These are phyloP conservation scores for Harpagoxenus sublaevis DNA, from an alignment of 2,888 invertebrate genomes.

Conservation along the genomic window DNA sequence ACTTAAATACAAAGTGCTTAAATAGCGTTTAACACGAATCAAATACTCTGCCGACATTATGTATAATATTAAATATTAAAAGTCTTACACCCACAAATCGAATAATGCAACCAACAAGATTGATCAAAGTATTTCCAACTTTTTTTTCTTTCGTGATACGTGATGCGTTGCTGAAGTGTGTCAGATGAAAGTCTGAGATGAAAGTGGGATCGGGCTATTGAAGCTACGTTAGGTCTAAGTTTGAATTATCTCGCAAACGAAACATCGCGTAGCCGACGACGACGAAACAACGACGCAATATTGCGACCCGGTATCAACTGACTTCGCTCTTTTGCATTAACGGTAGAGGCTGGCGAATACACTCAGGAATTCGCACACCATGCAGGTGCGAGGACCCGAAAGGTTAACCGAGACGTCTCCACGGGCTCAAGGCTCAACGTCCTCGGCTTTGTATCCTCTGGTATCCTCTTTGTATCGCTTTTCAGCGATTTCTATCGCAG, in stretches of 20 bases:
- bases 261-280: background rate
- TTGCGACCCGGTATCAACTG: conserved; percentile 33
- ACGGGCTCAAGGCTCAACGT: conserved; percentile 21
- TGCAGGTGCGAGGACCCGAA: conserved; percentile 40
- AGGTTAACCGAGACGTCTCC: conserved; percentile 35
- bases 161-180: conserved; percentile 27
- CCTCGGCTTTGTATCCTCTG: background rate
- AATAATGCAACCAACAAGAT: background rate
- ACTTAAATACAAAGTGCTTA: background rate
- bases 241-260: conserved; percentile 29
- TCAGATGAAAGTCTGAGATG: conserved; percentile 54
- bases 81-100: background rate
- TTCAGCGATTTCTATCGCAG: conserved; percentile 22
- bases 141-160: background rate
- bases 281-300: conserved; percentile 4
- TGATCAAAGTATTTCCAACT: background rate
- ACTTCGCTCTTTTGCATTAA: conserved; percentile 40
- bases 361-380: conserved; percentile 29
- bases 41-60: background rate
- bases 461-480: too few relatives aligned
- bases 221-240: conserved; percentile 30
- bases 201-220: conserved; percentile 36
- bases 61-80: background rate
- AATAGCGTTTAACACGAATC: background rate
- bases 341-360: conserved; percentile 31